Conservation (phyloP, 2,888 invertebrate species). For the Gari tellinella region DNA sequence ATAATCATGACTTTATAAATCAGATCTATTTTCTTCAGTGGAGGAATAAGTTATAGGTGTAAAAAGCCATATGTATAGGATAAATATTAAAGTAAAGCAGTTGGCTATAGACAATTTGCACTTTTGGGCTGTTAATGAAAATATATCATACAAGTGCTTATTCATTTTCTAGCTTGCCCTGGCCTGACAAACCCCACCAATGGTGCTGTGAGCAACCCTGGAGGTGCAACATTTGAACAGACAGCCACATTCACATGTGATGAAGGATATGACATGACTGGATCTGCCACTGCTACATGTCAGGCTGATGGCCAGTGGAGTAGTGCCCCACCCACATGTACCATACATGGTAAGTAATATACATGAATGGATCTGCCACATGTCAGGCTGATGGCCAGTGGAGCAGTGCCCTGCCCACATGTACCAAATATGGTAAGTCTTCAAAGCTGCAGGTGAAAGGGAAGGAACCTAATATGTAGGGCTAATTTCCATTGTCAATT, state of each 20-base stretch:
- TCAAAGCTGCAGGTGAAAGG: too few species aligned
- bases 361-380: background rate
- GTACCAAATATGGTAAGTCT: background rate
- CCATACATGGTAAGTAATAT: too few species aligned
- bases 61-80: too few species aligned
- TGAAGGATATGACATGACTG: slow-evolving; percentile 16
- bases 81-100: too few species aligned
- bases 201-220: slow-evolving; percentile 21
- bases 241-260: slow-evolving; percentile 31
- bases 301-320: slow-evolving; percentile 16
- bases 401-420: slow-evolving; percentile 30
- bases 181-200: slow-evolving; percentile 5
- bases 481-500: too few species aligned
- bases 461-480: too few species aligned
- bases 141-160: too few species aligned
- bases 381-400: slow-evolving; percentile 30
- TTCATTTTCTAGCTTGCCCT: slow-evolving; percentile 23
- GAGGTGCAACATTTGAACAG: slow-evolving; percentile 33
- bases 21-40: too few species aligned
- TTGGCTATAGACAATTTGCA: too few species aligned
- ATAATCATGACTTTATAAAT: too few species aligned
- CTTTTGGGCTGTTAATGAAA: too few species aligned
- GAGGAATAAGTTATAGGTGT: slow-evolving; percentile 24
- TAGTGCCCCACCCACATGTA: too few species aligned
- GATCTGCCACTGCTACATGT: slow-evolving; percentile 10